Conservation (phyloP, 2,888 invertebrate species). For the Leucophenga montana region DNA sequence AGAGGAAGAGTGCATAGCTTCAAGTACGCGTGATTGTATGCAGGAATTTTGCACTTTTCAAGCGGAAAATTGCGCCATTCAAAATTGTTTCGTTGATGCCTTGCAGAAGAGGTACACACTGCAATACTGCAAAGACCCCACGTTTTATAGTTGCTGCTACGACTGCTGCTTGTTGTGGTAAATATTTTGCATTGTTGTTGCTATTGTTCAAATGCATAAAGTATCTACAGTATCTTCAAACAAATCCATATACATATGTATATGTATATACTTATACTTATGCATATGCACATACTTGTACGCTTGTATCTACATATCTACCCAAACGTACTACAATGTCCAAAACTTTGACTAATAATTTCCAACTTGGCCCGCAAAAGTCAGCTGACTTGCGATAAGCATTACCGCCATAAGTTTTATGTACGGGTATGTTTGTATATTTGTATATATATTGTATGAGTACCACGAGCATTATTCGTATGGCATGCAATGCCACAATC, state of each 20-base stretch:
- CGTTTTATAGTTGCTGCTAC: too few relatives aligned
- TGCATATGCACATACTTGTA: neutral
- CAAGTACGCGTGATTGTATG: constrained; percentile 36
- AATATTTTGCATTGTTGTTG: constrained; percentile 4
- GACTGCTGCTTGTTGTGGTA: neutral
- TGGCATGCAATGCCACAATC: constrained; percentile 10
- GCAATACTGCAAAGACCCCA: neutral
- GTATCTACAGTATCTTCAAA: constrained; percentile 21
- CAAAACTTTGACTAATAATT: neutral
- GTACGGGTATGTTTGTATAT: too few relatives aligned
- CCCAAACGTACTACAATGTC: too few relatives aligned
- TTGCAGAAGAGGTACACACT: constrained; percentile 22
- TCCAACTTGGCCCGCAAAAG: neutral
- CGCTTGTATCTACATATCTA: too few relatives aligned
- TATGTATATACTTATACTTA: neutral
- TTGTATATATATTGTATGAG: neutral
- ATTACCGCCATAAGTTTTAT: neutral
- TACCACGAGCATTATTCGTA: neutral
- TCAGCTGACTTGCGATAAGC: constrained; percentile 14
- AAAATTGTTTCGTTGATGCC: constrained; percentile 37
- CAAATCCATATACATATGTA: neutral
- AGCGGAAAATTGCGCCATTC: constrained; percentile 48
- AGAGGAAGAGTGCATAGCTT: neutral
- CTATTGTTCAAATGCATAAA: constrained; percentile 35
- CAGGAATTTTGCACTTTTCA: constrained; percentile 45